Conservation (phyloP, 2,797 vertebrate genomes). For the Vultur gryphus region DNA sequence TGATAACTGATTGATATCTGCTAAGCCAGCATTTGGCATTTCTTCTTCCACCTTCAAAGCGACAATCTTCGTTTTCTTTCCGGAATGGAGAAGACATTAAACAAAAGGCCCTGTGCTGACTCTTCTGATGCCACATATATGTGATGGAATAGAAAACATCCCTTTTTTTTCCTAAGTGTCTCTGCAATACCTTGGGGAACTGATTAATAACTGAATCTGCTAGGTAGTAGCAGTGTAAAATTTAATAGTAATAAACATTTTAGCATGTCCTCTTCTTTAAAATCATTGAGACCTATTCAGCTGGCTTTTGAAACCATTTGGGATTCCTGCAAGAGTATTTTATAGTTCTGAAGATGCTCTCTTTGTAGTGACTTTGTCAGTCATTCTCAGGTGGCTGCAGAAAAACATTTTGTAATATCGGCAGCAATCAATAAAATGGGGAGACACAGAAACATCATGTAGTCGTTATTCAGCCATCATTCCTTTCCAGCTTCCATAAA, state of each 20-base stretch:
- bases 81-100: not conserved
- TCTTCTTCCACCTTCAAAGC: not conserved
- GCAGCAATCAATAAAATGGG: not conserved
- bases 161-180: not conserved
- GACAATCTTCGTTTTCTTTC: not conserved
- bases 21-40: not conserved
- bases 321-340: not conserved
- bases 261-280: not conserved
- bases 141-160: not conserved
- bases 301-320: not conserved
- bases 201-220: not conserved
- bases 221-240: not conserved
- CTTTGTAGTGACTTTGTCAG: not conserved
- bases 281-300: not conserved
- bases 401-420: not conserved
- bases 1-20: not conserved
- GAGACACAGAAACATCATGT: not conserved
- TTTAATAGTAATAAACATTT: not conserved
- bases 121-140: not conserved
- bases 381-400: not conserved
- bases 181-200: not conserved
- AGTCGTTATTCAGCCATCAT: not conserved
- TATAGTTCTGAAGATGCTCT: not conserved
- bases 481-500: not conserved
- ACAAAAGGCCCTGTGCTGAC: not conserved